phyloP scores from a whole-genome alignment of 1,140 invertebrate genomes.

The Drosophila kikkawai region DNA sequence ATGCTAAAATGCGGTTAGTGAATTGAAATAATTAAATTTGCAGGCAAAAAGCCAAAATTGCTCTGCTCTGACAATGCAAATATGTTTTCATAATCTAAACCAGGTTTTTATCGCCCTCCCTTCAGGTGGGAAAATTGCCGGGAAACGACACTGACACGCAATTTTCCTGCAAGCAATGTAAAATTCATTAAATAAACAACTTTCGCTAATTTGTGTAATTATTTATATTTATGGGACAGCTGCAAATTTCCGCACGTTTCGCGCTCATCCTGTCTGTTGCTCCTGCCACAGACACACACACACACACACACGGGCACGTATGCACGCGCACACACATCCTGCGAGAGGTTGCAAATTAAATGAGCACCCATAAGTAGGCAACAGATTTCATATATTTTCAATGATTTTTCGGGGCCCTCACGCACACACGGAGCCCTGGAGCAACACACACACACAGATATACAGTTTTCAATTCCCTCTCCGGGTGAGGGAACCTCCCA shows the following conservation, averaged over 20 bases:
- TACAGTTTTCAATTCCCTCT: slow-evolving; percentile 34
- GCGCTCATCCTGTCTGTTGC: slow-evolving; percentile 45
- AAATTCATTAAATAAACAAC: slow-evolving; percentile 80
- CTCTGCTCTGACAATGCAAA: slow-evolving; percentile 1
- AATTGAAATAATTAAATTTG: slow-evolving; percentile 1
- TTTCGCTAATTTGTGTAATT: slow-evolving; percentile 75
- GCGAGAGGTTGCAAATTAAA: slow-evolving; percentile 43
- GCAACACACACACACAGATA: neutral
- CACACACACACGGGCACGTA: neutral
- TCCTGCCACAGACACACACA: slow-evolving; percentile 1
- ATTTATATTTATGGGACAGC: slow-evolving; percentile 75
- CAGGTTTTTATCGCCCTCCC: slow-evolving; percentile 5
- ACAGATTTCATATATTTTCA: slow-evolving; percentile 49
- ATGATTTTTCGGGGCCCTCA: slow-evolving; percentile 36
- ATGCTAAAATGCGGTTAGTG: neutral
- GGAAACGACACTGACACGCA: slow-evolving; percentile 37
- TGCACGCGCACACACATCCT: slow-evolving; percentile 15
- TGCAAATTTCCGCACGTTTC: slow-evolving; percentile 59
- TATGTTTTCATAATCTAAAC: slow-evolving; percentile 15
- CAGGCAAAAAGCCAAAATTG: neutral
- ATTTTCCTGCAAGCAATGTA: slow-evolving; percentile 55
- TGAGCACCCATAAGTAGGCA: slow-evolving; percentile 61
- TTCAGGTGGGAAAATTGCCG: slow-evolving; percentile 18
- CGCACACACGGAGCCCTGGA: neutral
- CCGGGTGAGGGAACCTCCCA: neutral